Base-by-base conservation (phyloP, 2,113 vertebrate species). In the Phasianus colchicus region DNA sequence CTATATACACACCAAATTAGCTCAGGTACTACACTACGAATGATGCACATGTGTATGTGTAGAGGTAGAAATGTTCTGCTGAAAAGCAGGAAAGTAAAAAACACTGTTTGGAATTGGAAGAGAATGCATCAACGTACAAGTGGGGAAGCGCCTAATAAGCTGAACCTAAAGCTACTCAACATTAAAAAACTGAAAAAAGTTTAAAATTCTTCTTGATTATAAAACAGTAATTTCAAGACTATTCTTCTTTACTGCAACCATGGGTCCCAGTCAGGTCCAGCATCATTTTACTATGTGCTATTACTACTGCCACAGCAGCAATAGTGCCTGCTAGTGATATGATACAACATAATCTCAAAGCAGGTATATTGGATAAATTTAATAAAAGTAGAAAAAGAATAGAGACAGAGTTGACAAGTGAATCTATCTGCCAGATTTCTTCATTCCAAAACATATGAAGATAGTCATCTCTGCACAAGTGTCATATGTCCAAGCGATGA, bases 31-130 rank as follows among this genome's bases (percentile, higher is more conserved):
- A 19, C 19, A 34, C 24, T 27, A 47, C 32, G 18, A 38, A 34
- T 3, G 4, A 30, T 29, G 29, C 5, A 11, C 17, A 66, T 0
- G 1, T 45, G 2, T n/a, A 50, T 12, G 10, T 17, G 10, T 20
- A 52, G n/a, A 45, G n/a, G 18, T 40, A 58, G 36, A 58, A 86
- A 29, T 14, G 11, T 65, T 76, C 21, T 50, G 12, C 70, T 52
- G 57, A 71, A 63, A 74, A 55, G 19, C 15, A 85, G 17, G 18
- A 32, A 22, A 70, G 38, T 3, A 82, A 71, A 58, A 58, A 65
- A 5, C 15, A 54, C 8, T 55, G 9, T 13, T 52, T 73, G 50
- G 32, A 45, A 65, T 3, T 66, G 25, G 45, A 80, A 42, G n/a
- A n/a, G 11, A 66, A 42, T 9, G 2, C 34, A 18, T 52, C 43